Evolutionary conservation across 2,797 vertebrate species (phyloP), one percentile per base, ranked within the genome.

Genomic region (Clamator glandarius): DNA sequence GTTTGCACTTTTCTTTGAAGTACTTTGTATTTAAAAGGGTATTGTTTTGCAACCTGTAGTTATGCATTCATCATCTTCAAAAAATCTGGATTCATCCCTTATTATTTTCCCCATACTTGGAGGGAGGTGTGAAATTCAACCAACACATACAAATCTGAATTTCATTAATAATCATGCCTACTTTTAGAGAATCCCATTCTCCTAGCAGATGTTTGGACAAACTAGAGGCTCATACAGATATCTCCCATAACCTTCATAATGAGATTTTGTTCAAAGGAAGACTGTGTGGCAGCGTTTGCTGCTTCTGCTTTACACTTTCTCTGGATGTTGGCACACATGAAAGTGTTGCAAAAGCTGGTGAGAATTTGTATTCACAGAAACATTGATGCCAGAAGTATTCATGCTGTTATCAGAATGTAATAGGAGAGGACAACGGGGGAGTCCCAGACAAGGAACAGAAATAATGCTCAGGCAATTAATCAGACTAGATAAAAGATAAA

Each of bases 361-460:
- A 88, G 64, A 87, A 58, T 66, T 74, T 78, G 46, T 58, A n/a
- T 95, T 80, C 50, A 68, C 68, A 67, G 77, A 89, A 93, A 72
- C 42, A 67, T 92, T 92, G 46, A 72, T 3, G 4, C 39, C 21
- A 62, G 35, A 70, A 29, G 6, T 77, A 72, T 52, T 84, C 44
- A 46, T 50, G 44, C 44, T 94, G 63, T 90, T 85, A 91, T 77
- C 72, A 70, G 26, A 57, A 15, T 70, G 12, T 51, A 89, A 82
- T 2, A 63, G 5, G 26, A 73, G 44, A 86, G 29, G 55, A 70
- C 46, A 79, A 92, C 61, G 29, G 5, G 42, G 41, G 83, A 24
- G 59, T 82, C 68, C 55, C 59, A 84, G 55, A 69, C 18, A 68
- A 64, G 77, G 26, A 83, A 73, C 10, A 82, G 54, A 66, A 93